These are phyloP conservation scores for Corella eumyota DNA, from an alignment of 23 tunicate species.

Conservation along the genomic window DNA sequence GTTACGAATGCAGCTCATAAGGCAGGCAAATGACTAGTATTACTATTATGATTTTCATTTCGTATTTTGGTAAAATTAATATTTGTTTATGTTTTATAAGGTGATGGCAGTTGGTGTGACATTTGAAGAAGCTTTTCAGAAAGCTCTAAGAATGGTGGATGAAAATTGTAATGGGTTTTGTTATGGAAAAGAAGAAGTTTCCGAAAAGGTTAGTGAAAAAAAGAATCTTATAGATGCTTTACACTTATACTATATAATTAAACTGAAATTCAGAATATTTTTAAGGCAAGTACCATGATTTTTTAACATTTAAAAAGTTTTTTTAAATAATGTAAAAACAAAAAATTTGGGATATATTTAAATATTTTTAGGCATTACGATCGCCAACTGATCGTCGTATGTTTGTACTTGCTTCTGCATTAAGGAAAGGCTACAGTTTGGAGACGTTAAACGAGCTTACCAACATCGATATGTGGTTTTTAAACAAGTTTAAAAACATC, in stretches of 20 bases:
- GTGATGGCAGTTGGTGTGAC: slow-evolving; percentile 86
- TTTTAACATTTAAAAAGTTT: too few relatives aligned
- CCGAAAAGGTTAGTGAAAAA: slow-evolving; percentile 36
- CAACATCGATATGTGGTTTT: slow-evolving; percentile 79
- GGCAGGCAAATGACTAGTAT: too few relatives aligned
- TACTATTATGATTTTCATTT: too few relatives aligned
- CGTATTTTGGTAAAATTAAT: too few relatives aligned
- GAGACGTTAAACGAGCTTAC: slow-evolving; percentile 70
- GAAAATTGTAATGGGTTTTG: slow-evolving; percentile 60
- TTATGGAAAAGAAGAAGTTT: slow-evolving; percentile 32
- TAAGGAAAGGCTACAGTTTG: slow-evolving; percentile 45
- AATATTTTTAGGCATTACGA: slow-evolving; percentile 28
- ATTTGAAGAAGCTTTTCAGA: slow-evolving; percentile 92
- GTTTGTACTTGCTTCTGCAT: slow-evolving; percentile 80
- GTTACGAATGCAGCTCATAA: too few relatives aligned
- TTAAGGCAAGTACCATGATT: too few relatives aligned
- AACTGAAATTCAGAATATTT: too few relatives aligned
- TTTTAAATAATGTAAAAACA: too few relatives aligned
- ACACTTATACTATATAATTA: too few relatives aligned
- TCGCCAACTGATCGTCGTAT: slow-evolving; percentile 84
- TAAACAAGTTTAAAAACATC: slow-evolving; percentile 75
- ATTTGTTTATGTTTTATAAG: too few relatives aligned
- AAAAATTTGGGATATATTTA: too few relatives aligned
- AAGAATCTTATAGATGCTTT: too few relatives aligned
- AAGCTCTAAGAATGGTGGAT: slow-evolving; percentile 85